phyloP scores from a whole-genome alignment of 2,797 vertebrate genomes.

The Botia kubotai region DNA sequence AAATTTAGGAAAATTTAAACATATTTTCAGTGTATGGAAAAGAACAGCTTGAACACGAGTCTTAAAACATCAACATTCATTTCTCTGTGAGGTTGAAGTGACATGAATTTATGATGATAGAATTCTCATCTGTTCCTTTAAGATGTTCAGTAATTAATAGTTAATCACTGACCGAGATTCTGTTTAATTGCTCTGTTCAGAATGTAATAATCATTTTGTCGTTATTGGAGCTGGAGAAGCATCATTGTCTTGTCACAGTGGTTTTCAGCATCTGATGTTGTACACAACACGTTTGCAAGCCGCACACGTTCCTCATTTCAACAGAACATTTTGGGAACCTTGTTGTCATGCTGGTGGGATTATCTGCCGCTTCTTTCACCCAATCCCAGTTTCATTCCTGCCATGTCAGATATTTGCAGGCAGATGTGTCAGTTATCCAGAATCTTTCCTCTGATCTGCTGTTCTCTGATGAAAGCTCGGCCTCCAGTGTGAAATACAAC shows the following conservation, averaged over 20 bases:
- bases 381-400: conserved; percentile 23
- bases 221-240: neutral
- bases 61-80: too few relatives aligned
- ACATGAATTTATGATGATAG: too few relatives aligned
- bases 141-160: neutral
- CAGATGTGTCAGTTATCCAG: conserved; percentile 40
- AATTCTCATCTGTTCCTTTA: neutral
- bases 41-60: too few relatives aligned
- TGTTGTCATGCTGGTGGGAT: conserved; percentile 19
- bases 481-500: conserved; percentile 53
- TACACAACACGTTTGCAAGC: neutral
- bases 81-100: too few relatives aligned
- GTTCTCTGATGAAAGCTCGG: conserved; percentile 57
- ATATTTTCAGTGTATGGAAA: too few relatives aligned
- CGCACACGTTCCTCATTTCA: neutral
- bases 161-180: neutral
- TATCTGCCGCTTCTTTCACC: neutral
- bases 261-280: neutral
- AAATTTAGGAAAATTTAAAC: too few relatives aligned
- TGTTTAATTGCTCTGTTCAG: neutral
- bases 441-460: conserved; percentile 64
- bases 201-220: neutral
- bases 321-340: neutral
- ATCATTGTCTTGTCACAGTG: neutral
- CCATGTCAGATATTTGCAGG: conserved; percentile 32